A percentile compares a stretch with the other conserved stretches of the same genome.
These are phyloP conservation scores for Paguma larvata DNA, from an alignment of 2,797 vertebrate species.

Conservation along the genomic window DNA sequence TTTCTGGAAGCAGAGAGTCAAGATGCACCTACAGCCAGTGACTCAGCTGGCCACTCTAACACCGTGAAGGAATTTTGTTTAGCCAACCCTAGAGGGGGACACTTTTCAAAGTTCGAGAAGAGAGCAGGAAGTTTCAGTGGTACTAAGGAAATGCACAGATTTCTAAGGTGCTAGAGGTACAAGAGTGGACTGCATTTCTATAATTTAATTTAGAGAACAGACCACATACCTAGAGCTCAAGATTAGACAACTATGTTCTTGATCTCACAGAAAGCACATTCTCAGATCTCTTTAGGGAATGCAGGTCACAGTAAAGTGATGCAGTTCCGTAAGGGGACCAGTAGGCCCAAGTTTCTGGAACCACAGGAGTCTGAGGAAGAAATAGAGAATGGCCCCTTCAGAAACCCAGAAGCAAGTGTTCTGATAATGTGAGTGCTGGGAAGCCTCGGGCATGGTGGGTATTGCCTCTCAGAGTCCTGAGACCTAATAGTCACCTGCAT, in stretches of 20 bases:
- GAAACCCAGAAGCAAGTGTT: not conserved
- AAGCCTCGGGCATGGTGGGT: accelerated
- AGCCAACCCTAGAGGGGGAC: not conserved
- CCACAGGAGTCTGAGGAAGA: not conserved
- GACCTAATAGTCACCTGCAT: not conserved
- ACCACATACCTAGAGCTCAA: not conserved
- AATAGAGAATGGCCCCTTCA: not conserved
- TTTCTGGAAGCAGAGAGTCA: not conserved
- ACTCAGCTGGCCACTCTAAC: not conserved
- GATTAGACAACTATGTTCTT: not conserved
- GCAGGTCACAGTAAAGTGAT: not conserved
- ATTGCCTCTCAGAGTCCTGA: not conserved
- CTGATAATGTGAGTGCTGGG: not conserved
- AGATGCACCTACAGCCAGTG: no score
- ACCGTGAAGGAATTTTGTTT: not conserved
- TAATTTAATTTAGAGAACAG: not conserved
- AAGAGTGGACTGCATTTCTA: not conserved
- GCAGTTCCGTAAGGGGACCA: not conserved
- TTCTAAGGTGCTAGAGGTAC: not conserved
- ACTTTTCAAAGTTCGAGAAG: not conserved
- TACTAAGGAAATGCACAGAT: not conserved
- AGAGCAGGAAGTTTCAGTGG: not conserved
- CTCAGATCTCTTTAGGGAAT: not conserved
- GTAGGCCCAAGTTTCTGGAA: not conserved
- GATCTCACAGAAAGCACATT: not conserved